Percentiles rank a stretch among this genome's conserved stretches.
Conservation (phyloP, 2,113 vertebrate species). For the Piprites chloris region DNA sequence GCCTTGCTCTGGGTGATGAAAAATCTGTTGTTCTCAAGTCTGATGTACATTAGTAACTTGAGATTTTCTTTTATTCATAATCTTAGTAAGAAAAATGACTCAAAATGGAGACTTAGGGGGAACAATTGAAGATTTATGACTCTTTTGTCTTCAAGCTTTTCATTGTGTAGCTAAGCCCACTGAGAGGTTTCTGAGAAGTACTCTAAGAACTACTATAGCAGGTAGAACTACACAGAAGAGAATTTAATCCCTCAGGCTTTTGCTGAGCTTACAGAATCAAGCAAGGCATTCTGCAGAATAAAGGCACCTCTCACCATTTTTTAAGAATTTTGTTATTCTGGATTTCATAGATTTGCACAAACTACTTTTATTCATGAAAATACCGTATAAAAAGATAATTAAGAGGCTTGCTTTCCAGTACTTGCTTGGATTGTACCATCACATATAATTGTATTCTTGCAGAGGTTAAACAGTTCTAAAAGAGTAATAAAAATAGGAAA, state of each 20-base stretch:
- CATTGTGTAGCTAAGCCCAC: background rate
- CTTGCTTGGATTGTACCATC: background rate
- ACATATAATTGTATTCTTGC: background rate
- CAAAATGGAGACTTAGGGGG: background rate
- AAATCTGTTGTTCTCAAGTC: background rate
- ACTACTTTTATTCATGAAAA: background rate
- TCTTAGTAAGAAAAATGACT: background rate
- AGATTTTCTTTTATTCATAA: background rate
- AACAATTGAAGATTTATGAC: background rate
- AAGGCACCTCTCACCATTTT: background rate
- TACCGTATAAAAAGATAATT: background rate
- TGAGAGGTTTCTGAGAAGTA: background rate
- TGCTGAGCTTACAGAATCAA: background rate
- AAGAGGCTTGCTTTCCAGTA: background rate
- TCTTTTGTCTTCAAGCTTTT: background rate
- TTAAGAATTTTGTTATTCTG: background rate
- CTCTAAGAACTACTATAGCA: background rate
- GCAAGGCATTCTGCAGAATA: background rate
- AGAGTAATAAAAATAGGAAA: background rate
- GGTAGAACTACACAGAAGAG: background rate
- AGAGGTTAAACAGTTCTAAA: background rate
- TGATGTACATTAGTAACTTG: background rate
- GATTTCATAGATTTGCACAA: background rate
- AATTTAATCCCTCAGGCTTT: background rate
- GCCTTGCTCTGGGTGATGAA: background rate